Conservation (phyloP, 2,888 invertebrate genomes). For the Catocala sponsa region DNA sequence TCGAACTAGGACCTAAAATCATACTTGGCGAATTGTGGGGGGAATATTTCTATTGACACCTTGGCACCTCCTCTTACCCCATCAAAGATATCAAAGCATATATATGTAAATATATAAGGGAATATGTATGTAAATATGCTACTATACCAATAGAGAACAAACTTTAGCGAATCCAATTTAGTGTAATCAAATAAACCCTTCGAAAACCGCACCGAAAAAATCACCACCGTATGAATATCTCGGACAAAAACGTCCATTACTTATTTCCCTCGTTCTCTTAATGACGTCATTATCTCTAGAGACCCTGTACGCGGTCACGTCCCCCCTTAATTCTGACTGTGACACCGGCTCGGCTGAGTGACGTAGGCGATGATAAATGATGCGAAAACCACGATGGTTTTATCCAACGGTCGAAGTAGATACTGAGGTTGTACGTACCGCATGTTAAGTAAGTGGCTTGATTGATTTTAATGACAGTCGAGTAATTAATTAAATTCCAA, state of each 20-base stretch:
- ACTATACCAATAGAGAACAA: too few species aligned
- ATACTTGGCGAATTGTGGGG: too few species aligned
- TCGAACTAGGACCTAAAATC: too few species aligned
- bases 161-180: too few species aligned
- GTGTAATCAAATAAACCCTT: constrained; percentile 33
- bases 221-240: constrained; percentile 63
- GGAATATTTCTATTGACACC: too few species aligned
- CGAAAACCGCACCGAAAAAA: constrained; percentile 41
- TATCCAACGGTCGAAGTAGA: constrained; percentile 52
- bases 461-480: constrained; percentile 9
- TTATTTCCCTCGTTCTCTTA: constrained; percentile 73
- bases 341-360: constrained; percentile 59
- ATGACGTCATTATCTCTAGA: constrained; percentile 82
- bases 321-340: constrained; percentile 70
- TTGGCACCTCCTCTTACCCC: too few species aligned
- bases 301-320: constrained; percentile 70
- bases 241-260: constrained; percentile 75
- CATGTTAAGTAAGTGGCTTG: constrained; percentile 29
- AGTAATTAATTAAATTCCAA: too few species aligned
- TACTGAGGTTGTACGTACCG: constrained; percentile 37
- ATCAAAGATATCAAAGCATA: too few species aligned
- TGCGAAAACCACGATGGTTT: constrained; percentile 49
- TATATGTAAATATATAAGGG: too few species aligned
- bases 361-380: constrained; percentile 71
- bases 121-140: too few species aligned